phyloP scores from a whole-genome alignment of 2,797 vertebrate genomes.

The Schizothorax lantsangensis region DNA sequence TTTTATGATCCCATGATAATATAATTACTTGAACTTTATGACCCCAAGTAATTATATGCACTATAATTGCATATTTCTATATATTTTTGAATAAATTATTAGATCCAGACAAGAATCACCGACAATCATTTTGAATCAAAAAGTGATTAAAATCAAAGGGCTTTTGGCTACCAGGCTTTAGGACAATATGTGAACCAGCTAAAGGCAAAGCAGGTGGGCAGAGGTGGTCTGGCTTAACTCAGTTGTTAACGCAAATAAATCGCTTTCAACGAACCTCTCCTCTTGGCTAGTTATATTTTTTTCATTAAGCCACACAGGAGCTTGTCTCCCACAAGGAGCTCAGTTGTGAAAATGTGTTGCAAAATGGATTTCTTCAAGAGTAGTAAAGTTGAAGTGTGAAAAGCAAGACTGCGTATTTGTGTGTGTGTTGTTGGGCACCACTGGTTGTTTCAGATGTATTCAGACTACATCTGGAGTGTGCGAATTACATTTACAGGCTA shows the following conservation, averaged over 20 bases:
- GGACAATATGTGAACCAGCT: constrained; percentile 35
- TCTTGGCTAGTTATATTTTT: neutral
- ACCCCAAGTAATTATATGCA: neutral
- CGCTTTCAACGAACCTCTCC: neutral
- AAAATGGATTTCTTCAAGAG: constrained; percentile 6
- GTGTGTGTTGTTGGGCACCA: neutral
- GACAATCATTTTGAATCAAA: neutral
- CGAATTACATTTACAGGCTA: constrained; percentile 26
- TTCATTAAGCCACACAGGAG: neutral
- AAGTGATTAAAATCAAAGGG: neutral
- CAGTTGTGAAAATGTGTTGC: constrained; percentile 28
- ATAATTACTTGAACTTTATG: neutral
- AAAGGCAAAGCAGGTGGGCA: constrained; percentile 16
- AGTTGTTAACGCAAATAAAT: neutral
- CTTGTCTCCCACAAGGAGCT: constrained; percentile 20
- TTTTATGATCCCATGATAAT: neutral
- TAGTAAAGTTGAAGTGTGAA: neutral
- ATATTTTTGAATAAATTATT: neutral
- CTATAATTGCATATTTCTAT: neutral
- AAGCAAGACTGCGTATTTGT: constrained; percentile 3
- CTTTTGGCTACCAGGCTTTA: neutral
- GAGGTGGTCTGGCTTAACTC: neutral
- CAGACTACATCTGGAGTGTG: constrained; percentile 41
- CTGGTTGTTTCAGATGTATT: constrained; percentile 7
- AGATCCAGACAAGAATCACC: neutral